Base-by-base conservation (phyloP, 2,113 vertebrate genomes). In the Machaerirhynchus nigripectus region DNA sequence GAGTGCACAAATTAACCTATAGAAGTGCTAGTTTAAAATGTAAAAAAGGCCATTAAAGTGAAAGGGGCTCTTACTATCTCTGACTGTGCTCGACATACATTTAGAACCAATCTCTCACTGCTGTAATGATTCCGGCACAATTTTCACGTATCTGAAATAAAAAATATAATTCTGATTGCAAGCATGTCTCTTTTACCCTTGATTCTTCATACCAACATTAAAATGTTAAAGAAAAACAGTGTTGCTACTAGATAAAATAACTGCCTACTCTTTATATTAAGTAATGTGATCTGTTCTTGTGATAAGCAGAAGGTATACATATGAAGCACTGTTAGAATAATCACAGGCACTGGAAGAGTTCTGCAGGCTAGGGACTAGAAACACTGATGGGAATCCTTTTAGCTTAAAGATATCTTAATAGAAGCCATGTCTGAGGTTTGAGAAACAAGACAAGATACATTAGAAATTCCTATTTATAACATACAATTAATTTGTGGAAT, bases 361-460 rank as follows among this genome's bases (percentile, higher is more conserved):
- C 93, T 95, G 77, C 49, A 89, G 82, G 80, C 77, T 67, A 94
- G 33, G 46, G 35, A 79, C 74, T 82, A n/a, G 53, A 87, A 88
- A 87, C 9, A 71, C 53, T 61, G 50, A 92, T 4, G 5, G 60
- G 53, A 94, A 94, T 76, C 39, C 47, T 79, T 89, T 90, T 13
- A 89, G 53, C 68, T 81, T 87, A 37, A 82, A 93, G 78, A n/a
- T 49, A 84, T 17, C 47, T 73, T 73, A 94, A 89, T 9, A 84
- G 57, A 87, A 92, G 46, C 46, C 59, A 50, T 57, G n/a, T 73
- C 37, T 85, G 87, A 95, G 81, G 77, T 89, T 60, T 75, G 52
- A 89, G 74, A 85, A 92, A 89, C 67, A 83, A 78, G 92, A 79
- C 77, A 95, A 82, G 44, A 86, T 84, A 87, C 64, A 84, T 84